A percentile compares a stretch with the other conserved stretches of the same genome.
Evolutionary conservation across 1,140 invertebrate genomes (phyloP).

Genomic region (Phthorimaea operculella): DNA sequence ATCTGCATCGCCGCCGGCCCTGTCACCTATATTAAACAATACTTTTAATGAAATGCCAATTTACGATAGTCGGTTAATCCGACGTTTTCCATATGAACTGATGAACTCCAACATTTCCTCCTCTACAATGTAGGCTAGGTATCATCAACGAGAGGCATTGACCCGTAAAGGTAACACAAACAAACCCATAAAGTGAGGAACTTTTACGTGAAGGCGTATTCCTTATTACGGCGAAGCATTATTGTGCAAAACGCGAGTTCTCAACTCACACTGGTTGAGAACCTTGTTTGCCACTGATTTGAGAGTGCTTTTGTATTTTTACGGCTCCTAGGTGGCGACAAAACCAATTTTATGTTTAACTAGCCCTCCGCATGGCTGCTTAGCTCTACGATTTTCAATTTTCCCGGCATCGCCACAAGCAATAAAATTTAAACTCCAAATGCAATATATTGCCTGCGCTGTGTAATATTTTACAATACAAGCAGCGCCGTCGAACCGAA

Average conservation of each 20-base stretch:
- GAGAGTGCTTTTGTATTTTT: neutral
- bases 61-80: no score
- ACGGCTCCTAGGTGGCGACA: neutral
- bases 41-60: no score
- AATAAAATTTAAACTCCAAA: slow-evolving; percentile 1
- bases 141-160: neutral
- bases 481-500: no score
- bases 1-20: no score
- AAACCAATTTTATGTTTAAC: slow-evolving; percentile 3
- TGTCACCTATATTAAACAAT: no score
- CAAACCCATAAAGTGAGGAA: neutral
- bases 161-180: neutral
- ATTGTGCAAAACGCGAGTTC: neutral
- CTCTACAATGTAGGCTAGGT: no score
- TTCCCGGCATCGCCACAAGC: neutral
- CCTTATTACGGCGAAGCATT: neutral
- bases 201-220: neutral
- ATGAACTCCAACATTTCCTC: no score
- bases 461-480: no score
- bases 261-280: neutral
- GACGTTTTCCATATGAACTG: no score
- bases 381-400: slow-evolving; percentile 2
- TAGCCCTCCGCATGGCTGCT: neutral
- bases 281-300: neutral
- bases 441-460: neutral